phyloP scores from a whole-genome alignment of 2,888 invertebrate species.

The Apoderus coryli region DNA sequence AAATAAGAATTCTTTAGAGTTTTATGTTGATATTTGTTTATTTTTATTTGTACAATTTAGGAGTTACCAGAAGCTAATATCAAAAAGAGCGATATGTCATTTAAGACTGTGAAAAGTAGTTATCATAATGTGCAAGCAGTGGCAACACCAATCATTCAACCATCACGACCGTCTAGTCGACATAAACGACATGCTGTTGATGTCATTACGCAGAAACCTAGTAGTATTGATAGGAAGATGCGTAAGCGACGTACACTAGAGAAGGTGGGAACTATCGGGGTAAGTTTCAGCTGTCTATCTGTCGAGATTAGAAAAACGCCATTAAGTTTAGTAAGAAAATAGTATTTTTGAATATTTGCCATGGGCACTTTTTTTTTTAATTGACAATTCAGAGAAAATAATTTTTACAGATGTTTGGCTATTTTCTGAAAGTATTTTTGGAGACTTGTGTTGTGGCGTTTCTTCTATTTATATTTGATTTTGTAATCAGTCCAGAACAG shows the following conservation, averaged over 20 bases:
- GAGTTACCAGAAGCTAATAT: constrained; percentile 32
- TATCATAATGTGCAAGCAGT: constrained; percentile 13
- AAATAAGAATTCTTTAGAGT: no score
- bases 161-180: constrained; percentile 22
- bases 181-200: constrained; percentile 29
- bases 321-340: no score
- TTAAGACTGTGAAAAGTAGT: constrained; percentile 27
- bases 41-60: no score
- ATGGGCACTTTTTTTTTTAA: no score
- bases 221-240: constrained; percentile 25
- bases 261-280: constrained; percentile 44
- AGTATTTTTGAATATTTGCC: no score
- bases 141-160: constrained; percentile 11
- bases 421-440: constrained; percentile 7
- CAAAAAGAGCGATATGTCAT: constrained; percentile 21
- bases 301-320: no score
- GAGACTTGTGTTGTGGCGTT: constrained; percentile 25
- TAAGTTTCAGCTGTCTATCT: constrained; percentile 34
- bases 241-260: constrained; percentile 47
- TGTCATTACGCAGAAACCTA: constrained; percentile 17
- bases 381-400: no score
- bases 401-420: neutral
- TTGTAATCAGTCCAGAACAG: constrained; percentile 33
- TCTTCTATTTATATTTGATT: constrained; percentile 25
- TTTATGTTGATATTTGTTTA: no score